phyloP scores from a whole-genome alignment of 2,797 vertebrate genomes.

The Limosa lapponica region DNA sequence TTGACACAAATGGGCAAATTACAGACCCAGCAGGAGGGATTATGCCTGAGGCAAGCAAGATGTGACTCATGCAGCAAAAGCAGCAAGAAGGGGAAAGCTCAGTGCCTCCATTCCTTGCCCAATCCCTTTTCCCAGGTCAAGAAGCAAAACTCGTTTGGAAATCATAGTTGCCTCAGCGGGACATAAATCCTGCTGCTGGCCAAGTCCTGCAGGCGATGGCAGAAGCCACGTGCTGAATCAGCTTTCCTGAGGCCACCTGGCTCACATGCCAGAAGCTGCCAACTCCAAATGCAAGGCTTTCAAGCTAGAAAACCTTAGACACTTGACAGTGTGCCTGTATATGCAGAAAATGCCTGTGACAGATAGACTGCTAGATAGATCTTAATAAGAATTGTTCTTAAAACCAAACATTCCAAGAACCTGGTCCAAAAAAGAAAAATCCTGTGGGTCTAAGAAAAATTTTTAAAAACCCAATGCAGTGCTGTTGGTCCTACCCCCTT shows the following conservation, averaged over 20 bases:
- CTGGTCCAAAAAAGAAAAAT: conserved; percentile 21
- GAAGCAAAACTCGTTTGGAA: conserved; percentile 14
- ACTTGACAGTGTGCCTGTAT: neutral
- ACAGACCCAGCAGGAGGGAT: conserved; percentile 9
- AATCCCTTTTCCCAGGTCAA: conserved; percentile 31
- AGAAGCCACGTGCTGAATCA: conserved; percentile 42
- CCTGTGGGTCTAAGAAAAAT: neutral
- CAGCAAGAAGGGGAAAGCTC: neutral
- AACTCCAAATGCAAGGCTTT: conserved; percentile 32
- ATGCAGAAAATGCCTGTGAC: conserved; percentile 10
- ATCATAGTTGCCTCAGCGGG: neutral
- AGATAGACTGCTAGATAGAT: conserved; percentile 4
- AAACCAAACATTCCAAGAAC: conserved; percentile 25
- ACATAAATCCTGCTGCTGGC: neutral
- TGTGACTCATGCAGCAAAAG: neutral
- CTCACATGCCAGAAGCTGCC: conserved; percentile 9
- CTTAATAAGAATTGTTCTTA: conserved; percentile 9
- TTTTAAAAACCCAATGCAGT: neutral
- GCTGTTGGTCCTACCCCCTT: neutral
- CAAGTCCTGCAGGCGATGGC: neutral
- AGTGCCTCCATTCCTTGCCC: neutral
- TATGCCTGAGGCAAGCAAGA: conserved; percentile 15
- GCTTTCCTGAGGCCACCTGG: conserved; percentile 52
- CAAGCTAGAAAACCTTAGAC: neutral
- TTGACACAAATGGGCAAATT: conserved; percentile 61